Base-by-base conservation (phyloP, 2,888 invertebrate species). In the Muscina levida region DNA sequence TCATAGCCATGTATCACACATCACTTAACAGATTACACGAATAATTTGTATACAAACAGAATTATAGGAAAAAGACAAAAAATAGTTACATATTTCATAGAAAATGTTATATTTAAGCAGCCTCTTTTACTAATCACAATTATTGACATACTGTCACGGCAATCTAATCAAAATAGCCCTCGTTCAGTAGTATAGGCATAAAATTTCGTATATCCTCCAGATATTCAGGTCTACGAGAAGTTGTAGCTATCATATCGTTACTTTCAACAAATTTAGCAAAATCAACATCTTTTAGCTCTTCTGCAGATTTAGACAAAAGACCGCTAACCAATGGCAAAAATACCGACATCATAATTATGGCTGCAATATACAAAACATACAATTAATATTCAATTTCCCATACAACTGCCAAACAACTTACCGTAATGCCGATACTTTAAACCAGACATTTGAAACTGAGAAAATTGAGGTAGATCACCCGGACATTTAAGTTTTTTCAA, bases 381-480 rank as follows among this genome's bases (percentile, higher is more conserved):
- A 48, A 37, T 31, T 37, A 15, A 26, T 11, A 24, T 19, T 22
- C 19, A 22, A 19, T 11, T 48, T 48, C 13, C 24, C 24, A 44
- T 22, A 26, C 8, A 1, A 10, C 19, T 5, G 11, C 53, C 10
- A 10, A 53, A 10, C 19, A n/a, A 56, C 56, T 56, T 56, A 56
- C 56, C 5, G 26, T 26, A 56, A n/a, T 56, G 56, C 17, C 82
- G 48, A 62, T 84, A 82, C 24, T 77, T 82, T 6, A 84, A 71
- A 6, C 66, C 53, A 42, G 83, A 73, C n/a, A 81, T 82, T 74
- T 82, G 79, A 0, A 85, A 81, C 6, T 82, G 79, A 0, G 77
- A 74, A 82, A 79, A 82, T 46, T 56, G 77, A 1, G 84, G 84
- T 37, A 83, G 17, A 46, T 83, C 77, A 0, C 82, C 85, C 4